Base-by-base conservation (phyloP, 2,888 invertebrate genomes). In the Tortrix viridana region DNA sequence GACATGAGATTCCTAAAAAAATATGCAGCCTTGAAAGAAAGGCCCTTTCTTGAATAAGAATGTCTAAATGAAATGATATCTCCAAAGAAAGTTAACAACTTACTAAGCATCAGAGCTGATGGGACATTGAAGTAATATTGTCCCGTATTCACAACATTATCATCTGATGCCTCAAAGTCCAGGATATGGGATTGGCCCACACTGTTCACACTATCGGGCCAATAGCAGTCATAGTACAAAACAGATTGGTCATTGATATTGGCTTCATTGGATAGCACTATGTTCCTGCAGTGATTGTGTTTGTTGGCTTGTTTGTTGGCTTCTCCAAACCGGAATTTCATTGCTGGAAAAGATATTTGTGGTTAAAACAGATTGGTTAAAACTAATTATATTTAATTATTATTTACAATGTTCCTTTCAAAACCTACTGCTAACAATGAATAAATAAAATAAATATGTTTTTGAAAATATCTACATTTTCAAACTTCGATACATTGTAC, bases 121-220 rank as follows among this genome's bases (percentile, higher is more conserved):
- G 92, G 92, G 68, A 90, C 82, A 67, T 91, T 92, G 66, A 92
- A 92, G 68, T 85, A 86, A 71, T 88, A 90, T 65, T 81, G 81
- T 3, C 91, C 91, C 43, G 88, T 80, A 53, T 89, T 87, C 0
- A 86, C 77, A 1, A 76, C 78, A 0, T 71, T 74, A n/a, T 87
- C 88, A 32, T 85, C 85, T 0, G 84, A 80, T 0, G 91, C 91
- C 60, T 89, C 89, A 65, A 90, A 91, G 72, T 92, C 90, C 3
- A 91, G 71, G 3, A 84, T 82, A 22, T 88, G 86, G 38, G 86
- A 88, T 58, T 82, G 86, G 0, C 85, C 86, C 12, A 81, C 81
- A 5, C 81, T 82, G 0, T 71, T 72, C 18, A 86, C 84, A 0
- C 81, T 81, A 16, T 74, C 70, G 0, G 87, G 81, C 91, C 90